Base-by-base conservation (phyloP, 2,888 invertebrate genomes). In the Drosophila multiciliata region DNA sequence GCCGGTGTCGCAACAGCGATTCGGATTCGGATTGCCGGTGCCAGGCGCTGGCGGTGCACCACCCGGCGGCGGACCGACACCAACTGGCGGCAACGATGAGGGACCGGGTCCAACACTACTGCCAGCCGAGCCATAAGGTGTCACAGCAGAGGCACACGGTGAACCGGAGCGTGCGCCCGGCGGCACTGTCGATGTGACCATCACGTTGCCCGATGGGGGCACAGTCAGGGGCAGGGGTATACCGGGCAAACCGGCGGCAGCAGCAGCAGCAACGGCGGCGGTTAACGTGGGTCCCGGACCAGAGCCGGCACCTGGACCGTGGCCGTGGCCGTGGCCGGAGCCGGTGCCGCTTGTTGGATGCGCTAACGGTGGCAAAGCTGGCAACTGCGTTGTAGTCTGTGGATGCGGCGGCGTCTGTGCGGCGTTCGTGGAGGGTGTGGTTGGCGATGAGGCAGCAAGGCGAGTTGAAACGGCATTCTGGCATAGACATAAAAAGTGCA, bases 1-100 rank as follows among this genome's bases (percentile, higher is more conserved):
- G 82, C 98, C 98, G 81, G 98, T 97, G 94, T 98, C 98, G 94
- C 98, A 98, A 94, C 98, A 98, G 89, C 97, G 91, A 69, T 83
- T 91, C 5, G 88, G 78, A 50, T 84, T 80, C 0, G 78, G 35
- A 75, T 95, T 94, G 81, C 92, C 85, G 74, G 72, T 29, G 0
- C 89, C 82, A 66, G 94, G 89, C 71, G 95, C 94, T 66, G 95
- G 92, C 71, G 95, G 93, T 66, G 95, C 93, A 64, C 94, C 93
- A 53, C 94, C 79, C 2, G 75, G 79, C 8, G 73, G 77, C 1
- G 83, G 81, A 1, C 77, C 80, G 4, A 80, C 72, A 1, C 89
- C 90, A 17, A 90, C 75, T 0, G 79, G 55, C 6, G 89, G 76
- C 93, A 92, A 53, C 8, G 89, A 75, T 26, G 91, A 88, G 23